These are phyloP conservation scores for Cenopis cana DNA, from an alignment of 2,888 invertebrate species.

Conservation along the genomic window DNA sequence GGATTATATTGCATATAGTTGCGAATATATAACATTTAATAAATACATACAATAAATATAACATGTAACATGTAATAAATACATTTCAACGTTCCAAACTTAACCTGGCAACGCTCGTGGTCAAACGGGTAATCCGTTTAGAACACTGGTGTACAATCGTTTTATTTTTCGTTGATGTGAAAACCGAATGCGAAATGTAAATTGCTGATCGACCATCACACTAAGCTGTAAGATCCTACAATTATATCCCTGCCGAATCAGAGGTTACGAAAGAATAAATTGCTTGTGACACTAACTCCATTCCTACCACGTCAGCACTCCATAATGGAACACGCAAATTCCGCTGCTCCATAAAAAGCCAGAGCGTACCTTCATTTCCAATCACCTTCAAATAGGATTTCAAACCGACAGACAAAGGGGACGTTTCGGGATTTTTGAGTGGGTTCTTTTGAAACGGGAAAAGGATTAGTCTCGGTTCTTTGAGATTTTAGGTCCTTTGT, in stretches of 20 bases:
- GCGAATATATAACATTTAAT: no score
- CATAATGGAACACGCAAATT: slow-evolving; percentile 13
- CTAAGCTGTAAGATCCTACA: neutral
- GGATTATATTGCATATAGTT: no score
- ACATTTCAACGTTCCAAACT: no score
- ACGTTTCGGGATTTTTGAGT: slow-evolving; percentile 9
- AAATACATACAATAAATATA: no score
- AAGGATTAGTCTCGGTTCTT: slow-evolving; percentile 1
- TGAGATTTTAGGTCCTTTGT: neutral
- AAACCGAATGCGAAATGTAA: no score
- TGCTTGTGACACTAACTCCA: slow-evolving; percentile 17
- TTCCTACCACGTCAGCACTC: slow-evolving; percentile 9
- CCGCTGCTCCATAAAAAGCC: slow-evolving; percentile 10
- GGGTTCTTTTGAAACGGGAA: slow-evolving; percentile 17
- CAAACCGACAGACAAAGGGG: slow-evolving; percentile 27
- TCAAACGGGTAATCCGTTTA: no score
- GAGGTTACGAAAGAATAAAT: slow-evolving; percentile 3
- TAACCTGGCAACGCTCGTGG: no score
- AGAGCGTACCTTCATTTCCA: slow-evolving; percentile 19
- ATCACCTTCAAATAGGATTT: slow-evolving; percentile 25
- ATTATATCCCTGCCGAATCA: neutral
- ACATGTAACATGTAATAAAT: no score
- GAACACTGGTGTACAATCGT: no score
- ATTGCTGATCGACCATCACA: neutral
- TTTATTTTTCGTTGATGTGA: no score